Evolutionary conservation across 2,888 invertebrate species (phyloP).

Genomic region (Trichopria drosophilae): DNA sequence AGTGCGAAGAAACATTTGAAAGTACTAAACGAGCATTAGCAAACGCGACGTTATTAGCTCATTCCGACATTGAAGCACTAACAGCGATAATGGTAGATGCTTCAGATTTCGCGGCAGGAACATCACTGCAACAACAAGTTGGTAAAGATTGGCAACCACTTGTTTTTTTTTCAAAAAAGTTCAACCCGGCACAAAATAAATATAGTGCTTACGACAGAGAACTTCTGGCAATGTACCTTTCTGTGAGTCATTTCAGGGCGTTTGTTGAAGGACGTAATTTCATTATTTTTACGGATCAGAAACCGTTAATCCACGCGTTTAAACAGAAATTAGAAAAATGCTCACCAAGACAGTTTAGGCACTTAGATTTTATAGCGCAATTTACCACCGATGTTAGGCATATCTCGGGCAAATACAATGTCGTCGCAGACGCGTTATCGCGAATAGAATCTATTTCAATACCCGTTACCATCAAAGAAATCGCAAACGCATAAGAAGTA

Average conservation of each 20-base stretch:
- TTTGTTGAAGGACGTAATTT: constrained; percentile 32
- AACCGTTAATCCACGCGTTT: constrained; percentile 20
- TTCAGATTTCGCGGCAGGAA: constrained; percentile 37
- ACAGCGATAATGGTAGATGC: constrained; percentile 30
- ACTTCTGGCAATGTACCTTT: constrained; percentile 38
- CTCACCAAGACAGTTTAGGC: too few relatives aligned
- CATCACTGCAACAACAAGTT: constrained; percentile 35
- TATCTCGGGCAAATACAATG: constrained; percentile 18
- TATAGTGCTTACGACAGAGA: constrained; percentile 41
- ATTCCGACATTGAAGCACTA: constrained; percentile 26
- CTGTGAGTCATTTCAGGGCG: constrained; percentile 34
- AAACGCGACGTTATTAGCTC: constrained; percentile 28
- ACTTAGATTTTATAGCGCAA: too few relatives aligned
- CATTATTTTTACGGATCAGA: too few relatives aligned
- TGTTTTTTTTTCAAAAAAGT: constrained; percentile 41
- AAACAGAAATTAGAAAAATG: constrained; percentile 18
- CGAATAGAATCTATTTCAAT: constrained; percentile 12
- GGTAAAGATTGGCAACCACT: constrained; percentile 35
- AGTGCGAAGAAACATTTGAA: constrained; percentile 30
- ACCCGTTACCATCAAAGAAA: constrained; percentile 2
- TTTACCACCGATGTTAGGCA: constrained; percentile 24
- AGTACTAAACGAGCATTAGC: constrained; percentile 24
- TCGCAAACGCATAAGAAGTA: background rate
- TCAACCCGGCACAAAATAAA: constrained; percentile 35
- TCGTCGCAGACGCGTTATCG: constrained; percentile 27